These are phyloP conservation scores for Armadillidium nasatum DNA, from an alignment of 1,140 invertebrate species.

Conservation along the genomic window DNA sequence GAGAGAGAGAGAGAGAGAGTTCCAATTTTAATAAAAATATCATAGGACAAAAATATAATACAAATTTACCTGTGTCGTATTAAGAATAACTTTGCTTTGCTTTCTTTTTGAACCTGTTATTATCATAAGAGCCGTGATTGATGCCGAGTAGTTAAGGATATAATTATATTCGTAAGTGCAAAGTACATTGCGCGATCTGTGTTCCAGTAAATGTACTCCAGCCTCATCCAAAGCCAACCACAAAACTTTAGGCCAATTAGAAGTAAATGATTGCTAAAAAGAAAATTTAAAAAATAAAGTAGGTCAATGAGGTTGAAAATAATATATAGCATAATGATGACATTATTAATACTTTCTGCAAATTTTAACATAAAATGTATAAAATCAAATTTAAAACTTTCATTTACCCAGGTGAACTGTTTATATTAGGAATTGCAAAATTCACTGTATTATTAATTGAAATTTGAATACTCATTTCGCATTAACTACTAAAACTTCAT, in stretches of 20 bases:
- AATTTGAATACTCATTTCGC: too few relatives aligned
- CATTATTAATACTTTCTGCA: too few relatives aligned
- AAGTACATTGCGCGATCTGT: conserved; percentile 76
- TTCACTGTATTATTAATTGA: too few relatives aligned
- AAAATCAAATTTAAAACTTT: too few relatives aligned
- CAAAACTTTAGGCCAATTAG: conserved; percentile 77
- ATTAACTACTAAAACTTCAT: too few relatives aligned
- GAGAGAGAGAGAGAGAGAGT: conserved; percentile 9
- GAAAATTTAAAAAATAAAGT: conserved; percentile 31
- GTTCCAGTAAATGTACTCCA: conserved; percentile 85
- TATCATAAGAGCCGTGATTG: conserved; percentile 82
- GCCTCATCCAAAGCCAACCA: conserved; percentile 89
- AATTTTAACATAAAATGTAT: too few relatives aligned
- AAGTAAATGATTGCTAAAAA: conserved; percentile 85
- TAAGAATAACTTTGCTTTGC: conserved; percentile 84
- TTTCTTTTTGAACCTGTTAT: conserved; percentile 65
- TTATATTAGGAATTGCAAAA: too few relatives aligned
- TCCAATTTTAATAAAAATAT: conserved; percentile 8
- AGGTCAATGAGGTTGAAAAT: too few relatives aligned
- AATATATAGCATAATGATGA: too few relatives aligned
- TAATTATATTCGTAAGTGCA: conserved; percentile 83
- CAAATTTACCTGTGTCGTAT: conserved; percentile 68
- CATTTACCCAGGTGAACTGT: too few relatives aligned
- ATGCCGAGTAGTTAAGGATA: conserved; percentile 81
- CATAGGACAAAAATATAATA: background rate